Evolutionary conservation across 1,140 invertebrate species (phyloP), one percentile per base, ranked within the genome.

Genomic region (Drosophila pruinosa): DNA sequence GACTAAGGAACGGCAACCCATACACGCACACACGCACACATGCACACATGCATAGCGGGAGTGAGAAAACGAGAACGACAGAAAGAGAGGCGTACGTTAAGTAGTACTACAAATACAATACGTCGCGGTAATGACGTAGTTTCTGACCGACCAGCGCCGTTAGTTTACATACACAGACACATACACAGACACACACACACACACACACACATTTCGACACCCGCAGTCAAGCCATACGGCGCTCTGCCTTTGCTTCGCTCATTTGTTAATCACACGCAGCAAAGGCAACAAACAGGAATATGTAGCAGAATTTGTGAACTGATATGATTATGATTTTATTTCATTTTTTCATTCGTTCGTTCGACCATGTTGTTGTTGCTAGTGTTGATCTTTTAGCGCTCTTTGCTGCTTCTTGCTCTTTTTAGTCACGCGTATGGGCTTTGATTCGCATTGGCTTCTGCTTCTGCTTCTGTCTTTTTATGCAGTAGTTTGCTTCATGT

Each of bases 381-480:
- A n/a, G 31, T 24, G 43, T 69, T 24, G 24, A 52, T 58, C 26
- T 58, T 56, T 72, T 38, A 24, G 62, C 28, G 21, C 26, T 56
- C 34, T 26, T 39, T 61, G 12, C 65, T 59, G 56, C 28, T 65
- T 59, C n/a, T 52, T 59, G 3, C 36, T 48, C 43, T 47, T 83
- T 68, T 63, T 76, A 62, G 80, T 85, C 81, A 85, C 83, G 81
- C 81, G 77, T 85, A 74, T 81, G 62, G 70, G 69, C 69, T 85
- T 74, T 81, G 75, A 77, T 80, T 86, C 61, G 52, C 52, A 41
- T 58, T 52, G 17, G 28, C 67, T 58, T 21, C 15, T 31, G 36
- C n/a, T n/a, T n/a, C n/a, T 65, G 48, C n/a, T 26, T 21, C 21
- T 24, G 19, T 53, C 47, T 26, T 34, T 26, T 52, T 26, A 43